A percentile compares a stretch with the other conserved stretches of the same genome.
Evolutionary conservation across 2,888 invertebrate genomes (phyloP).

Genomic region (Xiphydria camelus): DNA sequence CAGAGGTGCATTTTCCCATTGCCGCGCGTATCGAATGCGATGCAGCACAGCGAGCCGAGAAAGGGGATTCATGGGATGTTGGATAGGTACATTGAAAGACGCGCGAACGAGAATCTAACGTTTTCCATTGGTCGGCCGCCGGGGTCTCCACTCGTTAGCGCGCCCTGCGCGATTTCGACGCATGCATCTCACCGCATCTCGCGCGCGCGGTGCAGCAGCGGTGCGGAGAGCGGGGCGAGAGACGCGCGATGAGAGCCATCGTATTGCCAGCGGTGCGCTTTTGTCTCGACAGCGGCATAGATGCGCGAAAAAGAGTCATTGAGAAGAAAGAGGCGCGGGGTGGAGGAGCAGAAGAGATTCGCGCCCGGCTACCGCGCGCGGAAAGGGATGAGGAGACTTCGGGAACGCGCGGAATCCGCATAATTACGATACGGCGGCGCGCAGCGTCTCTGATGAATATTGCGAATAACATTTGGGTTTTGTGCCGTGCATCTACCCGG

Average conservation of each 20-base stretch:
- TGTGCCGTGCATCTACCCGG: conserved; percentile 18
- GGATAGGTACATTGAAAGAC: too few species aligned
- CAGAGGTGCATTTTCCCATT: too few species aligned
- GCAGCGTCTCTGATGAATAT: conserved; percentile 7
- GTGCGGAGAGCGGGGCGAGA: too few species aligned
- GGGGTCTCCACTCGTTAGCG: conserved; percentile 28
- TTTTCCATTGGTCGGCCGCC: conserved; percentile 29
- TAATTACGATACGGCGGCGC: conserved; percentile 42
- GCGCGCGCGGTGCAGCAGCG: too few species aligned
- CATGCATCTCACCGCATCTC: too few species aligned
- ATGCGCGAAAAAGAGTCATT: conserved; percentile 26
- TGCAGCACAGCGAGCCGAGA: too few species aligned
- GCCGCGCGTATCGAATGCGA: too few species aligned
- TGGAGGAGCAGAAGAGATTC: background rate
- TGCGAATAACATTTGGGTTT: conserved; percentile 38
- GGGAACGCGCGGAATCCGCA: conserved; percentile 28
- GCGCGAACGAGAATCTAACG: conserved; percentile 30
- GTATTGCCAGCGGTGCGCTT: too few species aligned
- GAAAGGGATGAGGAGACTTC: conserved; percentile 4
- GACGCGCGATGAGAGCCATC: too few species aligned
- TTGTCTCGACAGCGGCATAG: conserved; percentile 23
- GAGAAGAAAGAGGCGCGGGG: background rate
- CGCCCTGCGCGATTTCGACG: conserved; percentile 20
- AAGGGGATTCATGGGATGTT: too few species aligned
- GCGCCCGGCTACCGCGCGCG: background rate